These are phyloP conservation scores for Polyommatus iphigenia DNA, from an alignment of 2,888 invertebrate genomes.

Conservation along the genomic window DNA sequence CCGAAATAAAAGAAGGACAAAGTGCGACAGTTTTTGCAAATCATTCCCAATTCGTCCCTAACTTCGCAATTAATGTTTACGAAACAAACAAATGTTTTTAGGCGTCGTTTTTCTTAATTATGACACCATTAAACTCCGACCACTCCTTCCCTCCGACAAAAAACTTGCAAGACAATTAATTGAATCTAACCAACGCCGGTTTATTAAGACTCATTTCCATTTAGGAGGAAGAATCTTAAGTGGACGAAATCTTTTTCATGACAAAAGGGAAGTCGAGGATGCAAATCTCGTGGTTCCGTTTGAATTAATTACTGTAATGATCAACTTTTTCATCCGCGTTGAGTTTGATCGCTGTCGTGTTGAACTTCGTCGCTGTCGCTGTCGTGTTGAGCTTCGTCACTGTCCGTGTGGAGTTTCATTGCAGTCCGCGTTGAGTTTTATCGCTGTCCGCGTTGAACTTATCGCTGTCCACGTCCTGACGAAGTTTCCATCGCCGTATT, in stretches of 20 bases:
- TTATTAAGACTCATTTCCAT: slow-evolving; percentile 76
- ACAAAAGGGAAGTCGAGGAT: slow-evolving; percentile 65
- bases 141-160: slow-evolving; percentile 19
- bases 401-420: background rate
- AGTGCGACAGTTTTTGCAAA: background rate
- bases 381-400: background rate
- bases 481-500: slow-evolving; percentile 42
- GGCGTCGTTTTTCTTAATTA: slow-evolving; percentile 18
- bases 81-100: slow-evolving; percentile 18
- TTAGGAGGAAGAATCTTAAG: slow-evolving; percentile 51
- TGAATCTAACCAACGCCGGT: slow-evolving; percentile 68
- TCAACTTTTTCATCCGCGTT: slow-evolving; percentile 62
- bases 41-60: slow-evolving; percentile 6
- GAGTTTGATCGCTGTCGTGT: background rate
- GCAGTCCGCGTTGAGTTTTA: background rate
- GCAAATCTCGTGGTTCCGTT: slow-evolving; percentile 66
- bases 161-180: slow-evolving; percentile 56
- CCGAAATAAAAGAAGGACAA: background rate
- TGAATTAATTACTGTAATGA: slow-evolving; percentile 80
- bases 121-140: slow-evolving; percentile 19
- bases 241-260: slow-evolving; percentile 55
- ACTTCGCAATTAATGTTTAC: slow-evolving; percentile 22
- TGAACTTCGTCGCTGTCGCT: background rate
- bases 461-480: background rate
- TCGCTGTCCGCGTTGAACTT: slow-evolving; percentile 2